Evolutionary conservation across 1,140 invertebrate species (phyloP), one percentile per base, ranked within the genome.

Genomic region (Agraylea sexmaculata): DNA sequence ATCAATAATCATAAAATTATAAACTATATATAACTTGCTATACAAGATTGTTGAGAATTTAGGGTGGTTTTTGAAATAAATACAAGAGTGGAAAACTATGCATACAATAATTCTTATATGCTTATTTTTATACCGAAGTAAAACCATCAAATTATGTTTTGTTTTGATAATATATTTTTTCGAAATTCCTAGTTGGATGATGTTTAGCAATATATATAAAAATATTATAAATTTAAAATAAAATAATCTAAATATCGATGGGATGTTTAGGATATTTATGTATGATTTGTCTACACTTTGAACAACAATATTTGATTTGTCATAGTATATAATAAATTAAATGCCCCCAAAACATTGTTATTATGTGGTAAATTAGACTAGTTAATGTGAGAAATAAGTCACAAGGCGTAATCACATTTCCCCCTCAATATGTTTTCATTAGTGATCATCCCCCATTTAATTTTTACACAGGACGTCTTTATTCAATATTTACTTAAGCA

Each of bases 381-480:
- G 33, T 32, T 21, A n/a, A 33, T 30, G 30, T 18, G 27, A 37
- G 37, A 34, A 7, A 6, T 6, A 32, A 32, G 30, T 6, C 6
- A 13, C 6, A 5, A 11, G 5, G 7, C 28, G 42, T 65, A 66
- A 66, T 68, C 65, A 62, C 60, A 60, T 64, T 65, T 66, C 63
- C 64, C 60, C 65, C 57, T 57, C 57, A 66, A 68, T 68, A 66
- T 68, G 66, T 68, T 68, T 68, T 68, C 65, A 68, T 68, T 68
- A 68, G 63, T 60, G 65, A 68, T 68, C 62, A 68, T 68, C 65
- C 65, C 61, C 62, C 56, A 68, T 68, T 68, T 66, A 66, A 66
- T 68, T 65, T 22, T 2, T 25, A 59, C 60, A 62, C 60, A 62
- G 58, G 64, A 19, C 19, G 8, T 17, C 28, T 18, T 7, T 6